phyloP scores from a whole-genome alignment of 2,113 vertebrate genomes.

The Xiphophorus hellerii region DNA sequence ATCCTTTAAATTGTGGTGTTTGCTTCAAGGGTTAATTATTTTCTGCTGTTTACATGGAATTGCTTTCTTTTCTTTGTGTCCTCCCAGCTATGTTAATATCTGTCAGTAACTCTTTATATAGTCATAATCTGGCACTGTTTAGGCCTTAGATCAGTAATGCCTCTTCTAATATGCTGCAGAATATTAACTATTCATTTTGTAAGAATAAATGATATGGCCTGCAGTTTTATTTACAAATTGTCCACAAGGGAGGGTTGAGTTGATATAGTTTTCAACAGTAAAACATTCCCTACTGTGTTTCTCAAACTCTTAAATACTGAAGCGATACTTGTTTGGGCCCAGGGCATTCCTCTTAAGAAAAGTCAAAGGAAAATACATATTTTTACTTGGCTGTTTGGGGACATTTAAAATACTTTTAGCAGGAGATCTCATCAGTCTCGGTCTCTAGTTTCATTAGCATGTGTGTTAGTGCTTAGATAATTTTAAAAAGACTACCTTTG shows the following conservation, averaged over 20 bases:
- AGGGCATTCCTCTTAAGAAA: neutral
- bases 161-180: neutral
- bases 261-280: neutral
- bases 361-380: neutral
- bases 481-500: constrained; percentile 9
- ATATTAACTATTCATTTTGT: neutral
- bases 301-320: neutral
- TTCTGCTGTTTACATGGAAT: neutral
- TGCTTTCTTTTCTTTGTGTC: neutral
- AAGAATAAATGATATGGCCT: neutral
- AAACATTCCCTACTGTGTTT: neutral
- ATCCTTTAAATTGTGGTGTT: neutral
- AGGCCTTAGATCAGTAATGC: neutral
- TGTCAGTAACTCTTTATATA: neutral
- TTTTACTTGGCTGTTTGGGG: constrained; percentile 23
- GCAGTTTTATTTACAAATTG: constrained; percentile 11
- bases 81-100: neutral
- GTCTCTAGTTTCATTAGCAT: constrained; percentile 8
- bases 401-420: constrained; percentile 17
- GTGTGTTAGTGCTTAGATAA: neutral
- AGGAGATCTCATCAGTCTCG: constrained; percentile 13
- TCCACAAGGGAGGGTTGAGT: constrained; percentile 7
- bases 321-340: neutral
- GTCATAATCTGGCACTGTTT: neutral
- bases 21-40: neutral